These are phyloP conservation scores for Manis javanica DNA, from an alignment of 2,797 vertebrate genomes.

Conservation along the genomic window DNA sequence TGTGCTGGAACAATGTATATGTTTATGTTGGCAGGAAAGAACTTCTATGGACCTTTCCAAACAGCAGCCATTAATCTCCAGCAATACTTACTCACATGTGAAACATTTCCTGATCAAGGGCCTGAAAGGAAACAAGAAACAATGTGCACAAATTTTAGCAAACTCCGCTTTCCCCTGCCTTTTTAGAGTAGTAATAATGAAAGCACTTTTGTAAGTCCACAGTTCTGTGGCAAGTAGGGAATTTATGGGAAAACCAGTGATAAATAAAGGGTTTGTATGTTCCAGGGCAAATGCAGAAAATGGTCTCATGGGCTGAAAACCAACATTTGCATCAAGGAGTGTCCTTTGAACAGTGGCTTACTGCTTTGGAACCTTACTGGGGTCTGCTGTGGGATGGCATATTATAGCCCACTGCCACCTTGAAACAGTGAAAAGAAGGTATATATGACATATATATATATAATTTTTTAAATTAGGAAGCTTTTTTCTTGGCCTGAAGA, in stretches of 20 bases:
- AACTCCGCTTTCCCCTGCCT: constrained; percentile 5
- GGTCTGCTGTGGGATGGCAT: neutral
- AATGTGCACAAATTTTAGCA: constrained; percentile 70
- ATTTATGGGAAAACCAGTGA: constrained; percentile 54
- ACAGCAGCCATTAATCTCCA: constrained; percentile 74
- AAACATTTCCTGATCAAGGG: constrained; percentile 75
- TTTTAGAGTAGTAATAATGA: constrained; percentile 48
- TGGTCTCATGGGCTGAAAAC: constrained; percentile 8
- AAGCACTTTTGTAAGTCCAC: constrained; percentile 57
- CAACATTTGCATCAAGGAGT: neutral
- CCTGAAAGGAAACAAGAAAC: constrained; percentile 81
- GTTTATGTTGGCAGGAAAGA: constrained; percentile 77
- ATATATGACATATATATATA: neutral
- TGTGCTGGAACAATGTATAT: constrained; percentile 34
- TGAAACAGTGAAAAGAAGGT: neutral
- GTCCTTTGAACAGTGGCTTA: neutral
- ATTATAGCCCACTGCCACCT: neutral
- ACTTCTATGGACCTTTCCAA: constrained; percentile 65
- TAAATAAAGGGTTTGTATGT: constrained; percentile 30
- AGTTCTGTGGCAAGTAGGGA: constrained; percentile 50
- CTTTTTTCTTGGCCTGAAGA: neutral
- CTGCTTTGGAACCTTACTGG: constrained; percentile 39
- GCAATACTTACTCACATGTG: constrained; percentile 69
- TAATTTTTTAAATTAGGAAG: neutral
- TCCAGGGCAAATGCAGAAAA: constrained; percentile 43